Conservation (phyloP, 1,140 invertebrate genomes). For the Drosophila pseudoananassae region DNA sequence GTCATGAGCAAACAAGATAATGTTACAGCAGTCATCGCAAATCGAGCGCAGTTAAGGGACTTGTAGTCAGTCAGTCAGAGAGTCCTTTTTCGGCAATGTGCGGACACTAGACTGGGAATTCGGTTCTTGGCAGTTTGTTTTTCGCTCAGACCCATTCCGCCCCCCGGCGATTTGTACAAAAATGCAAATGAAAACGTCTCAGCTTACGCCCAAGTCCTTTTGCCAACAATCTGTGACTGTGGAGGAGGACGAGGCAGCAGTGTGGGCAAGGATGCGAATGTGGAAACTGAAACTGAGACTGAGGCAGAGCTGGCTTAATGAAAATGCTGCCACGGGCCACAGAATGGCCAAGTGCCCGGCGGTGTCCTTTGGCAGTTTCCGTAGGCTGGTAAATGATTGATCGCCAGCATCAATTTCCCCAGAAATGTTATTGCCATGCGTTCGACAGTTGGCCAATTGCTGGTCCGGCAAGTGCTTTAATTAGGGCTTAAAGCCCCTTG, state of each 20-base stretch:
- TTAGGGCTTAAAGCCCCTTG: conserved; percentile 40
- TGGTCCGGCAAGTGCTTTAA: conserved; percentile 22
- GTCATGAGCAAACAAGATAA: conserved; percentile 81
- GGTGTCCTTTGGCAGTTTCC: conserved; percentile 28
- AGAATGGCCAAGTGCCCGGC: conserved; percentile 20
- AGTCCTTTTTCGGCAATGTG: conserved; percentile 1
- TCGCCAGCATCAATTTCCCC: conserved; percentile 73
- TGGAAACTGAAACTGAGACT: background rate
- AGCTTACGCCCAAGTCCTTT: conserved; percentile 52
- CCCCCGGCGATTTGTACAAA: conserved; percentile 45
- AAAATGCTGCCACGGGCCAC: conserved; percentile 33
- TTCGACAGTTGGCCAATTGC: conserved; percentile 57
- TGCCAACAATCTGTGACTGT: conserved; percentile 15
- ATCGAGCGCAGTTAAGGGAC: conserved; percentile 47
- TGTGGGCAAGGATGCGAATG: conserved; percentile 3
- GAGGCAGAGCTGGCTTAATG: conserved; percentile 32
- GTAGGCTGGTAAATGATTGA: conserved; percentile 67
- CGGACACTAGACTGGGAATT: conserved; percentile 27
- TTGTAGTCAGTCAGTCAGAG: background rate
- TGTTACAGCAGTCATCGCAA: conserved; percentile 74
- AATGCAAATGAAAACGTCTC: conserved; percentile 82
- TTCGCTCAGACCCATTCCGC: background rate
- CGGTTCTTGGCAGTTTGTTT: conserved; percentile 41
- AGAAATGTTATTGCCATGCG: conserved; percentile 62
- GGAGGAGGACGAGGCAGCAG: background rate